phyloP scores from a whole-genome alignment of 1,140 invertebrate genomes.

The Drosophila gunungcola region DNA sequence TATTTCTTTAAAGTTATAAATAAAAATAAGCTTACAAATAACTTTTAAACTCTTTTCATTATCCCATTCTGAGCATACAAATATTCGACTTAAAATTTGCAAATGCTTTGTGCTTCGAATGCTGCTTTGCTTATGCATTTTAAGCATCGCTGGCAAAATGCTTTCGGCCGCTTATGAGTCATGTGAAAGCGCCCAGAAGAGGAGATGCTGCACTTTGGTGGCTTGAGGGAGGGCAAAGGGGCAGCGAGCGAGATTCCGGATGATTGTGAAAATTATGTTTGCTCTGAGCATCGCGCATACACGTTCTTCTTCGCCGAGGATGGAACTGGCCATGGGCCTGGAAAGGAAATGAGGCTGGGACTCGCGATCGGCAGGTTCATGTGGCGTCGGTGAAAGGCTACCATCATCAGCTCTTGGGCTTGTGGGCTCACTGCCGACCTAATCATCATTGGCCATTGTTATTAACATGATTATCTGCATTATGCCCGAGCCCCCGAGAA shows the following conservation, averaged over 20 bases:
- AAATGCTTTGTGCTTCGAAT: slow-evolving; percentile 23
- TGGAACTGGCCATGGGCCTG: slow-evolving; percentile 11
- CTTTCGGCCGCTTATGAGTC: slow-evolving; percentile 76
- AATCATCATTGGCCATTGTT: slow-evolving; percentile 83
- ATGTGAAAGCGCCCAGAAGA: slow-evolving; percentile 74
- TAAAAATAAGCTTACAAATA: too few relatives aligned
- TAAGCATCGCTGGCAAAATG: slow-evolving; percentile 60
- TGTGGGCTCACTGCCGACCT: slow-evolving; percentile 52
- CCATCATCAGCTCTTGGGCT: slow-evolving; percentile 66
- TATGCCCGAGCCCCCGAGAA: slow-evolving; percentile 65
- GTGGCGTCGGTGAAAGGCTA: slow-evolving; percentile 75
- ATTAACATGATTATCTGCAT: slow-evolving; percentile 83
- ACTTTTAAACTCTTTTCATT: too few relatives aligned
- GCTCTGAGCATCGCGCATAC: slow-evolving; percentile 60
- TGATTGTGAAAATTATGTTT: slow-evolving; percentile 82
- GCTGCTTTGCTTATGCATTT: slow-evolving; percentile 64
- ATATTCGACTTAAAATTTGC: slow-evolving; percentile 22
- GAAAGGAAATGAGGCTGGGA: slow-evolving; percentile 20
- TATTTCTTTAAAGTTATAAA: too few relatives aligned
- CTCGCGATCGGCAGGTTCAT: slow-evolving; percentile 69
- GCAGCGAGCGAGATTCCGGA: slow-evolving; percentile 51
- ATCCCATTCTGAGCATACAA: slow-evolving; percentile 11
- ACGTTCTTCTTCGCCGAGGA: slow-evolving; percentile 33
- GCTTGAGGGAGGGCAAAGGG: slow-evolving; percentile 11
- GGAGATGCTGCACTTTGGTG: slow-evolving; percentile 13